Evolutionary conservation across 2,888 invertebrate species (phyloP).

Genomic region (Fragum whitleyi): DNA sequence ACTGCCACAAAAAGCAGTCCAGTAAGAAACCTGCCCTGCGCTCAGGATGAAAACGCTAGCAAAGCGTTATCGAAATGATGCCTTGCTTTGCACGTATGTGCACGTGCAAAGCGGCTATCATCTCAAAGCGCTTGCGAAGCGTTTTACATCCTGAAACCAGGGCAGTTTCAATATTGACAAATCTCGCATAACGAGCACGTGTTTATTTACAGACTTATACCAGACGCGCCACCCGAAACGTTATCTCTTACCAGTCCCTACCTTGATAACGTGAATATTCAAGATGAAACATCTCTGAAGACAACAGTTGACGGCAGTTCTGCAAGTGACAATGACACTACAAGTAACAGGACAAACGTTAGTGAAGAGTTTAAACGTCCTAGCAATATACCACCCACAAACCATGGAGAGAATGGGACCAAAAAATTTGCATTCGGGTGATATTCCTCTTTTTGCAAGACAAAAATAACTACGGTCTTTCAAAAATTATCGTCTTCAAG

Average conservation of each 20-base stretch:
- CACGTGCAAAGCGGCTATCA: too few species aligned
- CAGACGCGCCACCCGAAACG: not conserved
- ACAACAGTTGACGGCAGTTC: not conserved
- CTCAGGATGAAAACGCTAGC: too few species aligned
- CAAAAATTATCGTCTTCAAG: too few species aligned
- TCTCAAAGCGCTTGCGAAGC: too few species aligned
- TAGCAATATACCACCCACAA: not conserved
- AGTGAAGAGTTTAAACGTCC: not conserved
- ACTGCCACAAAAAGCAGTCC: too few species aligned
- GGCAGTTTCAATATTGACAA: too few species aligned
- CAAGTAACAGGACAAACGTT: not conserved
- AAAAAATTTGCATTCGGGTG: not conserved
- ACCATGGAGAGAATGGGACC: not conserved
- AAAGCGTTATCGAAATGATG: too few species aligned
- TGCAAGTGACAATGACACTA: not conserved
- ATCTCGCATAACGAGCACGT: too few species aligned
- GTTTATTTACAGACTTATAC: not conserved
- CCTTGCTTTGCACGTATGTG: too few species aligned
- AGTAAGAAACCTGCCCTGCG: too few species aligned
- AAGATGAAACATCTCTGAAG: not conserved
- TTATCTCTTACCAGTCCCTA: not conserved
- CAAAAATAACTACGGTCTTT: too few species aligned
- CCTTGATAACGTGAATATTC: not conserved
- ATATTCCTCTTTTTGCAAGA: not conserved
- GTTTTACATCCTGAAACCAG: too few species aligned